These are phyloP conservation scores for Silurus meridionalis DNA, from an alignment of 2,113 vertebrate species.

Conservation along the genomic window DNA sequence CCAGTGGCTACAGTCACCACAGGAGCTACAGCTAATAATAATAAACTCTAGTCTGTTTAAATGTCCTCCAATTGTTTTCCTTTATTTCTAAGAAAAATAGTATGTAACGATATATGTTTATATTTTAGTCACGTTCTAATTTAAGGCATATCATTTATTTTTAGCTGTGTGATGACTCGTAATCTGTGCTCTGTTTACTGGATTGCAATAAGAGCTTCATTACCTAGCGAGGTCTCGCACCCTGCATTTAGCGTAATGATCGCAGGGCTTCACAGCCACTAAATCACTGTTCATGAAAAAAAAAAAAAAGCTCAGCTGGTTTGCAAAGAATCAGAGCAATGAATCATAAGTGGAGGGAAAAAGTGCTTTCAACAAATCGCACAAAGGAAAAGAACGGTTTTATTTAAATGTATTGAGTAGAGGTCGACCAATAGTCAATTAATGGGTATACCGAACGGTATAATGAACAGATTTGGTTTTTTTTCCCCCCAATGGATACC, in stretches of 20 bases:
- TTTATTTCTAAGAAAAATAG: not conserved
- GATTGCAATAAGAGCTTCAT: not conserved
- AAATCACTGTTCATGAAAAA: conserved; percentile 3
- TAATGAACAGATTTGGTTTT: too few species aligned
- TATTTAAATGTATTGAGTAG: too few species aligned
- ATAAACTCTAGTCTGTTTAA: not conserved
- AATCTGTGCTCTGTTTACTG: conserved; percentile 12
- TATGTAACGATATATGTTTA: not conserved
- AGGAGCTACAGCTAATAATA: not conserved
- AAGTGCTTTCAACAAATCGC: not conserved
- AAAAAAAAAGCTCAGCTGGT: not conserved
- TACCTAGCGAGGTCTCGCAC: conserved; percentile 2
- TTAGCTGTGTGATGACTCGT: not conserved
- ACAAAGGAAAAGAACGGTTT: not conserved
- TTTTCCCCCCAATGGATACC: too few species aligned
- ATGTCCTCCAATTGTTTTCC: not conserved
- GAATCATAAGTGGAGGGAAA: not conserved
- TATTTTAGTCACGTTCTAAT: not conserved
- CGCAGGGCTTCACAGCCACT: not conserved
- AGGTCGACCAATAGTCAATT: too few species aligned
- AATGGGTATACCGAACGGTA: too few species aligned
- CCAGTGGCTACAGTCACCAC: not conserved
- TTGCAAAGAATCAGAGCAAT: not conserved
- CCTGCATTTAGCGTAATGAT: not conserved
- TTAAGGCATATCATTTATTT: not conserved